Evolutionary conservation across 2,113 vertebrate species (phyloP).

Genomic region (Telmatochromis sp.): DNA sequence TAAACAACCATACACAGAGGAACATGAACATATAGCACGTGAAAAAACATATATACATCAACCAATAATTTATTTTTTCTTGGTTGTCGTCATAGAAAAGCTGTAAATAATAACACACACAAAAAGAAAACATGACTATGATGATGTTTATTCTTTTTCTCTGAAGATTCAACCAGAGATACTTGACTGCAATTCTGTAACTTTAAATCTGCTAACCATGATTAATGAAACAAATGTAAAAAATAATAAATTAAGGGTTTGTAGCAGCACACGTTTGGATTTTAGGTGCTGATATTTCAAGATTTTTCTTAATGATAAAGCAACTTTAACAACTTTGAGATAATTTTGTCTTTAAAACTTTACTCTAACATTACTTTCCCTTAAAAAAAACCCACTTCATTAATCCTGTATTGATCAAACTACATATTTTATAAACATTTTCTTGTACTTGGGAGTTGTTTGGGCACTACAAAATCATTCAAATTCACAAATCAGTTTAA

Average conservation of each 20-base stretch:
- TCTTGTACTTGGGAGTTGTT: background rate
- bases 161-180: background rate
- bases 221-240: background rate
- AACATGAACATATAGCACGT: background rate
- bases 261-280: background rate
- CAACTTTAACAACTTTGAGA: background rate
- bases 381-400: fast-evolving
- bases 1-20: background rate
- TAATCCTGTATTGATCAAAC: background rate
- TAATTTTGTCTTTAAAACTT: background rate
- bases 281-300: background rate
- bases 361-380: background rate
- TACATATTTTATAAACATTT: background rate
- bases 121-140: background rate
- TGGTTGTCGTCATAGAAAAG: background rate
- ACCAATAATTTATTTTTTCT: background rate
- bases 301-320: background rate
- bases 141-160: background rate
- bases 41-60: background rate
- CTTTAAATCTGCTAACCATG: background rate
- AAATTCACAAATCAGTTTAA: background rate
- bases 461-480: background rate
- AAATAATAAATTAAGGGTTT: background rate
- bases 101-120: background rate
- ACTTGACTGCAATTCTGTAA: background rate